Evolutionary conservation across 1,140 invertebrate species (phyloP).

Genomic region (Trichonephila clavata): DNA sequence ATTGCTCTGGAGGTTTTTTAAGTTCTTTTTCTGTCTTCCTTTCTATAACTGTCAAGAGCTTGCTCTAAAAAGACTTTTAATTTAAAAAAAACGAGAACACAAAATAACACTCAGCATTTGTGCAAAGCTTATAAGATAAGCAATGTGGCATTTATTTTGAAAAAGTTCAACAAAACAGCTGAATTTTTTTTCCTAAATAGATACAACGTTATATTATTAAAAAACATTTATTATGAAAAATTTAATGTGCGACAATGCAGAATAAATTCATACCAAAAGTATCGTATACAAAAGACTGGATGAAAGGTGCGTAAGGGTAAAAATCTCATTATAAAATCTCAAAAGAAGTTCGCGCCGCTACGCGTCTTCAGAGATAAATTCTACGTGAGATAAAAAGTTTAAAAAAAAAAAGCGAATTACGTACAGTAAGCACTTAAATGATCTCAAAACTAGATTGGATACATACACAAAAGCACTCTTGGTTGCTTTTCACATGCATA

Average conservation of each 20-base stretch:
- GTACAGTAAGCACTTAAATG: neutral
- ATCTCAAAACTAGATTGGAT: neutral
- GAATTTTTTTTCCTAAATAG: neutral
- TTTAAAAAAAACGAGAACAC: no score
- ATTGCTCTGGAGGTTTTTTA: no score
- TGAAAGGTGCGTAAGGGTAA: neutral
- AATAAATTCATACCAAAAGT: slow-evolving; percentile 1
- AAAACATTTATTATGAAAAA: slow-evolving; percentile 10
- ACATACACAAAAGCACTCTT: neutral
- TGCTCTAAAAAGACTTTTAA: no score
- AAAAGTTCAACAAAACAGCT: neutral
- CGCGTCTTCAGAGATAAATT: neutral
- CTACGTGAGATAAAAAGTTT: neutral
- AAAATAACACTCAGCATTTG: no score
- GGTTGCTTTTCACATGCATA: neutral
- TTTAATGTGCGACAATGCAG: neutral
- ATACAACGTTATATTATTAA: neutral
- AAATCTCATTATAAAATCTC: slow-evolving; percentile 16
- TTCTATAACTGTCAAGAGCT: no score
- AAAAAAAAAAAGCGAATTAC: neutral
- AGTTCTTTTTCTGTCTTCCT: no score
- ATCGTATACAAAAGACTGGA: slow-evolving; percentile 6
- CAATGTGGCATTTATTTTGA: neutral
- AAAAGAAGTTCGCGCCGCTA: neutral
- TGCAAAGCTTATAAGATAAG: no score